Conservation (phyloP, 2,113 vertebrate species). For the Acrocephalus arundinaceus region DNA sequence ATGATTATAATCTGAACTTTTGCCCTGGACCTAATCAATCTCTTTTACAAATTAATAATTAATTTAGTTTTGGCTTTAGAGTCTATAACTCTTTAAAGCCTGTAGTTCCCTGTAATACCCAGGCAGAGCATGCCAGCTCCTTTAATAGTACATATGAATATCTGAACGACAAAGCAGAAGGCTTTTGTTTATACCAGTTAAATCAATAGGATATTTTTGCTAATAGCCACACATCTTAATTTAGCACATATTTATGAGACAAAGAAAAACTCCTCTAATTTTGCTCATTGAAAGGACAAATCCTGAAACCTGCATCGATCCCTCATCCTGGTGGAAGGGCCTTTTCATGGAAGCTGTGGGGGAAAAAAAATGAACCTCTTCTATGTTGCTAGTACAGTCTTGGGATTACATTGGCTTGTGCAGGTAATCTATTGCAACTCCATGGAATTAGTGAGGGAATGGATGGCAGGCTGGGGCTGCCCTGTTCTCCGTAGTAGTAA, state of each 20-base stretch:
- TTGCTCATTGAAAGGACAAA: not conserved
- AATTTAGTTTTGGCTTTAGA: not conserved
- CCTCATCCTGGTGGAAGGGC: not conserved
- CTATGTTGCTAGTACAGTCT: not conserved
- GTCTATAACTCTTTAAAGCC: not conserved
- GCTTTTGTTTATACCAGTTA: not conserved
- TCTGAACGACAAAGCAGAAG: not conserved
- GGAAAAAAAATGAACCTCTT: not conserved
- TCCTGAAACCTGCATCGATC: not conserved
- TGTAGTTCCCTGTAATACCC: not conserved
- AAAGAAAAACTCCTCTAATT: not conserved
- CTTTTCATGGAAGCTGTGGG: not conserved
- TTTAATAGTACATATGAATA: not conserved
- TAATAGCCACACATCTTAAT: not conserved
- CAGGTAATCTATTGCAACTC: not conserved
- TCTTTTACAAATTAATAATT: not conserved
- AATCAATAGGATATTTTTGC: not conserved
- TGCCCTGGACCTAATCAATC: not conserved
- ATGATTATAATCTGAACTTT: not conserved
- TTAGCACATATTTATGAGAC: not conserved
- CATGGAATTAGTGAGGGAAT: not conserved
- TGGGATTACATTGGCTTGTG: not conserved
- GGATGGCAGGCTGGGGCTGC: not conserved
- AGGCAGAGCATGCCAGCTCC: not conserved
- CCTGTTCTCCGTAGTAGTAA: not conserved